Evolutionary conservation across 2,113 vertebrate genomes (phyloP).

Genomic region (Empidonax alnorum): DNA sequence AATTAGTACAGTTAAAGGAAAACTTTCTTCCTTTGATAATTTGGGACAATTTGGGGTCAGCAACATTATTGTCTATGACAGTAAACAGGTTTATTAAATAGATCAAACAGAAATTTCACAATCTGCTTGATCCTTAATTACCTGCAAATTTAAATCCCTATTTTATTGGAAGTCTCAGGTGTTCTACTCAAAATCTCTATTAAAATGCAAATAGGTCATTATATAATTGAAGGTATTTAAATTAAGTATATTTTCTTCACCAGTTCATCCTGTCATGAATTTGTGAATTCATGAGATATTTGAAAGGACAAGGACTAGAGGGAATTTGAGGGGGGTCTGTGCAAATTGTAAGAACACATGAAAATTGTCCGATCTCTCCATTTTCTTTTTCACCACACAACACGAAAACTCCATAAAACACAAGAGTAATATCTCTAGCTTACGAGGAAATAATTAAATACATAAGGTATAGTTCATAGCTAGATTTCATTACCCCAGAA

Average conservation of each 20-base stretch:
- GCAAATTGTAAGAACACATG: not conserved
- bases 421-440: not conserved
- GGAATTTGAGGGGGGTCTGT: not conserved
- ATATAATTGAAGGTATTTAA: conserved; percentile 71
- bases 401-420: not conserved
- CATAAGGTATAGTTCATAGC: not conserved
- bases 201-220: conserved; percentile 76
- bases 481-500: not conserved
- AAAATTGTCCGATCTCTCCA: not conserved
- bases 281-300: not conserved
- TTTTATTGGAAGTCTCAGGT: conserved; percentile 66
- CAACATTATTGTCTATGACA: conserved; percentile 8
- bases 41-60: conserved; percentile 35
- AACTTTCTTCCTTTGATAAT: conserved; percentile 11
- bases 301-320: conserved; percentile 7
- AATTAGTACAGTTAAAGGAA: not conserved
- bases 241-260: conserved; percentile 49
- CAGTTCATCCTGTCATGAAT: conserved; percentile 13
- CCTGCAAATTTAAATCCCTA: conserved; percentile 66
- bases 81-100: conserved; percentile 68
- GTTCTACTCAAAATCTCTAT: conserved; percentile 64
- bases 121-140: conserved; percentile 67
- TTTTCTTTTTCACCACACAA: not conserved
- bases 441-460: not conserved
- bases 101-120: conserved; percentile 63